A percentile compares a stretch with the other conserved stretches of the same genome.
These are phyloP conservation scores for Poecilia gillii DNA, from an alignment of 2,797 vertebrate species.

Conservation along the genomic window DNA sequence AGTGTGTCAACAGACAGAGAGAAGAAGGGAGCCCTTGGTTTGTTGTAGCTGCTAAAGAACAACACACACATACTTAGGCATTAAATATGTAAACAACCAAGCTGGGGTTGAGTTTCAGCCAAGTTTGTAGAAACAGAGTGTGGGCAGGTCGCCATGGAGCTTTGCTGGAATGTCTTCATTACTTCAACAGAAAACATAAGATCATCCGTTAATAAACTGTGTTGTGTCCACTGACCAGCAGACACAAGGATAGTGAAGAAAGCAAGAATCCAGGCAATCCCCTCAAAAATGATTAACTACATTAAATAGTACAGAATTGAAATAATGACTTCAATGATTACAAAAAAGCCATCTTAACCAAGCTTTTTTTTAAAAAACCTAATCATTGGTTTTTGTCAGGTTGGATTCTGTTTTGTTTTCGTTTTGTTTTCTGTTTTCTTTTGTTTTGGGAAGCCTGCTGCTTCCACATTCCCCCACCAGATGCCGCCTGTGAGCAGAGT, in stretches of 20 bases:
- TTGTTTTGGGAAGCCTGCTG: too few relatives aligned
- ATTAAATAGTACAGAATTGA: too few relatives aligned
- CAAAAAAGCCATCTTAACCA: too few relatives aligned
- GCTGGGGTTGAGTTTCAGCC: slow-evolving; percentile 9
- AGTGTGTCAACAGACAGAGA: slow-evolving; percentile 47
- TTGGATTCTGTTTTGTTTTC: too few relatives aligned
- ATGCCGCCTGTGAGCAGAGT: too few relatives aligned
- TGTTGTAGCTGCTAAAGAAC: slow-evolving; percentile 49
- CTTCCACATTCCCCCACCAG: too few relatives aligned
- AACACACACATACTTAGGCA: slow-evolving; percentile 55
- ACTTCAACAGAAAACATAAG: neutral
- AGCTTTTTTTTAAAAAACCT: neutral
- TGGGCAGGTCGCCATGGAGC: neutral
- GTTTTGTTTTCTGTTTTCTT: too few relatives aligned
- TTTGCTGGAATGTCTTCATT: neutral
- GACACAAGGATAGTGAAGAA: neutral
- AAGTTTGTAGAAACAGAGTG: slow-evolving; percentile 20
- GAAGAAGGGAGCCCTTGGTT: slow-evolving; percentile 48
- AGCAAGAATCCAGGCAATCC: neutral
- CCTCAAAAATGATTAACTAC: neutral
- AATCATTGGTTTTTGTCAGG: neutral
- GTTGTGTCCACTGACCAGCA: neutral
- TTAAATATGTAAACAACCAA: slow-evolving; percentile 53
- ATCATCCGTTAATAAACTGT: slow-evolving; percentile 8
- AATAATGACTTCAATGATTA: too few relatives aligned